A percentile compares a stretch with the other conserved stretches of the same genome.
Evolutionary conservation across 2,797 vertebrate genomes (phyloP).

Genomic region (Schizopygopsis pylzovi): DNA sequence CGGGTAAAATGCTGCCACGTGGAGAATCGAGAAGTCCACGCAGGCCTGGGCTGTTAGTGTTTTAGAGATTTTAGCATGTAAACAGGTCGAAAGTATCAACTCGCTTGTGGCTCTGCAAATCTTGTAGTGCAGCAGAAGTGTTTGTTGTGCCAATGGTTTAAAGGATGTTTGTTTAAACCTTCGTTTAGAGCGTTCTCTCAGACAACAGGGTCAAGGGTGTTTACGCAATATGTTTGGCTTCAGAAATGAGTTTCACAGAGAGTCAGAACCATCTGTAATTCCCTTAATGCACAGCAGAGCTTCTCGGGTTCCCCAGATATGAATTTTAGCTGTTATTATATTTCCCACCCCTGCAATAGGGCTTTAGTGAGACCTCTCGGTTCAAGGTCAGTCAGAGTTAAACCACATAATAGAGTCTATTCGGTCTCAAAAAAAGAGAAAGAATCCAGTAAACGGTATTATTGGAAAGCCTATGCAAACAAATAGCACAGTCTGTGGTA

Average conservation of each 20-base stretch:
- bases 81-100: not conserved
- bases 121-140: not conserved
- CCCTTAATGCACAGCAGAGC: constrained; percentile 30
- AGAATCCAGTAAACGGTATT: constrained; percentile 36
- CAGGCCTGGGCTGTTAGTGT: not conserved
- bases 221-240: constrained; percentile 43
- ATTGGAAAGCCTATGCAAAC: constrained; percentile 44
- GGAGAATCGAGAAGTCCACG: not conserved
- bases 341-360: constrained; percentile 36
- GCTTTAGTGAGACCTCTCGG: constrained; percentile 33
- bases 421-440: not conserved
- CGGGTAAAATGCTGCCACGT: constrained; percentile 9
- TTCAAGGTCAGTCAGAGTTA: constrained; percentile 43
- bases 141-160: constrained; percentile 8
- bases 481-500: constrained; percentile 19
- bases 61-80: constrained; percentile 1
- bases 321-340: constrained; percentile 40
- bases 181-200: constrained; percentile 32
- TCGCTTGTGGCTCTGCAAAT: not conserved
- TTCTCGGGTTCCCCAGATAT: constrained; percentile 42
- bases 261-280: constrained; percentile 35
- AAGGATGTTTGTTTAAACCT: constrained; percentile 39
- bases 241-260: constrained; percentile 42
- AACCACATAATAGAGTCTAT: constrained; percentile 35
- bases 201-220: constrained; percentile 44